These are phyloP conservation scores for Hystrix brachyura DNA, from an alignment of 2,113 vertebrate species.

Conservation along the genomic window DNA sequence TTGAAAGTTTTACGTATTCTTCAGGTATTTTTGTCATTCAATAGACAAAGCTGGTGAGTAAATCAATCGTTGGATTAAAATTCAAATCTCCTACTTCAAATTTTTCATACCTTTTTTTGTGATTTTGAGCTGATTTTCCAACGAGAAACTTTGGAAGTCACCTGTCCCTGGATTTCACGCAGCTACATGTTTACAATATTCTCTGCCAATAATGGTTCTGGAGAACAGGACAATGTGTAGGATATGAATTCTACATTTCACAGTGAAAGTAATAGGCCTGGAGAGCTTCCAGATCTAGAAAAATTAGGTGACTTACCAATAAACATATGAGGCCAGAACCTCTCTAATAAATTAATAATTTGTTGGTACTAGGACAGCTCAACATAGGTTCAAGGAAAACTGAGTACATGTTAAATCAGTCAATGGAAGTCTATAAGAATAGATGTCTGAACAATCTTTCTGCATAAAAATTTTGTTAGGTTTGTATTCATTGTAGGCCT, in stretches of 20 bases:
- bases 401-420: background rate
- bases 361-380: background rate
- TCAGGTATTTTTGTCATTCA: background rate
- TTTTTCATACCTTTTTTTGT: background rate
- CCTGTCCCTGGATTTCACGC: background rate
- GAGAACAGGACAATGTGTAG: background rate
- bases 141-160: background rate
- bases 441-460: background rate
- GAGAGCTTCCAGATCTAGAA: background rate
- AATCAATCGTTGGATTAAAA: slow-evolving; percentile 37
- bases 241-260: background rate
- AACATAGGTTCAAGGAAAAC: background rate
- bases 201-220: background rate
- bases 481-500: background rate
- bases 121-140: background rate
- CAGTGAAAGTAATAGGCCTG: background rate
- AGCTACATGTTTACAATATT: background rate
- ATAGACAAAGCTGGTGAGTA: background rate
- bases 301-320: background rate
- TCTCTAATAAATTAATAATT: background rate
- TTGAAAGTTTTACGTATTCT: background rate
- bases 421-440: background rate
- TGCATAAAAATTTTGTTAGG: background rate
- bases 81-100: background rate
- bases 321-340: background rate